Evolutionary conservation across 2,888 invertebrate genomes (phyloP).

Genomic region (Cerastis leucographa): DNA sequence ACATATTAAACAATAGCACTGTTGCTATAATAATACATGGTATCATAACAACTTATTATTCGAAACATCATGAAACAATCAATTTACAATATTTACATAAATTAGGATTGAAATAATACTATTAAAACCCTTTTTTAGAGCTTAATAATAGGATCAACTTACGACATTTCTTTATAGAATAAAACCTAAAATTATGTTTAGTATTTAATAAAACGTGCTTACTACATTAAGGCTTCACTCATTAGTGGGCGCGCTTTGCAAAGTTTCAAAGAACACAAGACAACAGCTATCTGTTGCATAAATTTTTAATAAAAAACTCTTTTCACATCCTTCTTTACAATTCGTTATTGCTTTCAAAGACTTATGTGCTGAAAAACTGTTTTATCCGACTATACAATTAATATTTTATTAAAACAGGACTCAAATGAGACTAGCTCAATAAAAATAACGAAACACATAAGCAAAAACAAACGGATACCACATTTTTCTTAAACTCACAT

Average conservation of each 20-base stretch:
- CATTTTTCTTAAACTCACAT: conserved; percentile 36
- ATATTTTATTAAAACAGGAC: conserved; percentile 19
- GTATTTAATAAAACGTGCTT: conserved; percentile 8
- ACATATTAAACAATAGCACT: not conserved
- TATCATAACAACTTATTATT: conserved; percentile 41
- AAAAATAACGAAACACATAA: conserved; percentile 26
- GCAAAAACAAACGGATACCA: conserved; percentile 28
- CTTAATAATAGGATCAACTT: conserved; percentile 2
- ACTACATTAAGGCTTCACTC: conserved; percentile 12
- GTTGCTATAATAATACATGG: conserved; percentile 13
- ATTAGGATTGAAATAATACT: conserved; percentile 13
- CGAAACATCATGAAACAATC: conserved; percentile 29
- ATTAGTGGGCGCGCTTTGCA: not conserved
- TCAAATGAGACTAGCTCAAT: conserved; percentile 42
- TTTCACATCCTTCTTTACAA: not conserved
- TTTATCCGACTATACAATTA: conserved; percentile 27
- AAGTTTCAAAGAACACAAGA: not conserved
- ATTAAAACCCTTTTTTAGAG: conserved; percentile 19
- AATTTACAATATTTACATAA: conserved; percentile 66
- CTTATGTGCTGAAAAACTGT: conserved; percentile 1
- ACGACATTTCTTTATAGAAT: conserved; percentile 15
- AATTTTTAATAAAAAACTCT: conserved; percentile 2
- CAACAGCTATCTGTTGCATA: not conserved
- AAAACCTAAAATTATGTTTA: conserved; percentile 22
- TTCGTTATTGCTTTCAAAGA: not conserved